Conservation (phyloP, 2,113 vertebrate species). For the Myiagra hebetior region DNA sequence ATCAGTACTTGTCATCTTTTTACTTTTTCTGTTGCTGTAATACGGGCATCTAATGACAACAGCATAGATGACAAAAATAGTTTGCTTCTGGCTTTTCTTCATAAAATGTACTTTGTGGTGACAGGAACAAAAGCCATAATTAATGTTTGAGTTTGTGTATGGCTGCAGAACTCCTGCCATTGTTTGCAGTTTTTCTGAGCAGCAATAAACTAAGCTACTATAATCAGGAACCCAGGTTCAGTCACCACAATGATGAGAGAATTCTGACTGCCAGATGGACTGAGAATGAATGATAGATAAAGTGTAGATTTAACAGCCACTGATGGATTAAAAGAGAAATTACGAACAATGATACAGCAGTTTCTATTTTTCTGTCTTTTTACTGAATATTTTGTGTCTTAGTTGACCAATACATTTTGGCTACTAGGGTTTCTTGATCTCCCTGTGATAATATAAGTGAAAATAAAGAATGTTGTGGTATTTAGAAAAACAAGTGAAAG, state of each 20-base stretch:
- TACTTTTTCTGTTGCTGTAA: neutral
- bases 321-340: neutral
- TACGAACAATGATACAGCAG: neutral
- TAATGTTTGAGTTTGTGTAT: neutral
- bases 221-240: neutral
- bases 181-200: neutral
- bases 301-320: neutral
- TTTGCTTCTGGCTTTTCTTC: neutral
- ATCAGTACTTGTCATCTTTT: neutral
- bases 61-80: neutral
- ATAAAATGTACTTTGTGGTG: neutral
- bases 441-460: neutral
- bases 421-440: neutral
- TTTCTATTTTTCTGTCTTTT: neutral
- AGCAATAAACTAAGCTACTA: neutral
- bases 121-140: neutral
- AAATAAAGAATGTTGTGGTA: neutral
- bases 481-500: neutral
- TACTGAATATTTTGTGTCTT: neutral
- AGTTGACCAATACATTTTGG: neutral
- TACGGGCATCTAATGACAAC: neutral
- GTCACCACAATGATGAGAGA: neutral
- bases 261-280: neutral
- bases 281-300: neutral
- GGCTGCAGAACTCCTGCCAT: neutral